Conservation (phyloP, 1,140 invertebrate genomes). For the Drosophila repleta region DNA sequence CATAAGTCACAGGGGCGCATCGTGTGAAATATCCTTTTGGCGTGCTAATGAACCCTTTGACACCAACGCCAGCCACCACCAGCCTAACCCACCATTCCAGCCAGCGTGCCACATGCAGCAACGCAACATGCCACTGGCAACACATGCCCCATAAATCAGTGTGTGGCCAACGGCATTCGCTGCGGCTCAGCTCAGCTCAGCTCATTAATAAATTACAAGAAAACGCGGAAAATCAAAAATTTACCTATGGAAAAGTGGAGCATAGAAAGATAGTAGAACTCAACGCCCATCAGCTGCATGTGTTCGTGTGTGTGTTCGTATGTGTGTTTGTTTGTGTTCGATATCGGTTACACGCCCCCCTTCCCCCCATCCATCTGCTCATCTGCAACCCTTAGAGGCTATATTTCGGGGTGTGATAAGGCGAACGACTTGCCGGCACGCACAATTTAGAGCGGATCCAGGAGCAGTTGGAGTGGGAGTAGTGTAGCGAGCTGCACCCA, state of each 20-base stretch:
- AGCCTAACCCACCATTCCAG: conserved; percentile 22
- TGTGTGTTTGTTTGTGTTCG: conserved; percentile 26
- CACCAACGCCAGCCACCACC: conserved; percentile 9
- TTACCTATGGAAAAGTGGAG: conserved; percentile 38
- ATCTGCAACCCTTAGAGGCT: conserved; percentile 64
- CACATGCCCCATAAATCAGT: conserved; percentile 70
- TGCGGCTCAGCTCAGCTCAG: conserved; percentile 52
- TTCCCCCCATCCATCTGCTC: conserved; percentile 29
- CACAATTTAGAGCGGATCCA: conserved; percentile 70
- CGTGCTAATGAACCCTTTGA: conserved; percentile 76
- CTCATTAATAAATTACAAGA: conserved; percentile 73
- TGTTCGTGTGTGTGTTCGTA: not conserved
- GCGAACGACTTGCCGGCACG: conserved; percentile 67
- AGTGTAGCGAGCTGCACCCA: conserved; percentile 22
- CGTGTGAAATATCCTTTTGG: conserved; percentile 74
- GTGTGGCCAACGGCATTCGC: conserved; percentile 46
- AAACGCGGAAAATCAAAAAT: conserved; percentile 69
- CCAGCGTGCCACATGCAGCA: conserved; percentile 49
- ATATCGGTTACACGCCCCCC: conserved; percentile 61
- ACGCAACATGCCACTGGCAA: conserved; percentile 49
- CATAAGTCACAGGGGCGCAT: conserved; percentile 65
- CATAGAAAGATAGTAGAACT: conserved; percentile 12
- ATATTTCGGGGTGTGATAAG: conserved; percentile 58
- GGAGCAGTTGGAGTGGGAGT: conserved; percentile 41
- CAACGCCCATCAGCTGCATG: not conserved